phyloP scores from a whole-genome alignment of 2,797 vertebrate species.

The Picus viridis region DNA sequence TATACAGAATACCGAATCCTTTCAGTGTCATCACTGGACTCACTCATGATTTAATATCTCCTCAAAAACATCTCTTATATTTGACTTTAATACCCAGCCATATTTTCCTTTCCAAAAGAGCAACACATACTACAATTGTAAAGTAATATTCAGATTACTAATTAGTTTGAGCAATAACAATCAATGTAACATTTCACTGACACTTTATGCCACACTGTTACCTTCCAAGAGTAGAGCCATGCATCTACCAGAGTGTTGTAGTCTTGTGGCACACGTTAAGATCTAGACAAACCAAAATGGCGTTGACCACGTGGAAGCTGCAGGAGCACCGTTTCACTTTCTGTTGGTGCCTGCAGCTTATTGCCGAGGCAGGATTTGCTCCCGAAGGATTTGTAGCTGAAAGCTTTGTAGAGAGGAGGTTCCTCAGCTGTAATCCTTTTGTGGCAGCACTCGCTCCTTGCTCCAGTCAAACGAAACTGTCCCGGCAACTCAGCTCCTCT shows the following conservation, averaged over 20 bases:
- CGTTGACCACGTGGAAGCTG: no score
- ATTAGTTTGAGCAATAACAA: background rate
- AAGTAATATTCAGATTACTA: background rate
- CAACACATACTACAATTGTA: background rate
- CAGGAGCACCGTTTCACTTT: no score
- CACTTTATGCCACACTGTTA: background rate
- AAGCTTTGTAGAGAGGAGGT: no score
- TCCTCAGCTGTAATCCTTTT: no score
- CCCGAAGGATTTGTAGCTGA: no score
- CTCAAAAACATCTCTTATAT: background rate
- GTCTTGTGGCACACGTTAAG: no score
- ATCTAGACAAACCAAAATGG: no score
- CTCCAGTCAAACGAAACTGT: no score
- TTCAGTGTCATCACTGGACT: background rate
- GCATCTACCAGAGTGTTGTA: background rate
- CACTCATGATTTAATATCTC: background rate
- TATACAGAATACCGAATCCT: background rate
- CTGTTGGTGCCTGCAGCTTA: no score
- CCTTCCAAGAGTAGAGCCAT: background rate
- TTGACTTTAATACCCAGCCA: background rate
- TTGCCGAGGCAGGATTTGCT: no score
- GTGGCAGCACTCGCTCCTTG: no score
- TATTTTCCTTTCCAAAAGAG: background rate
- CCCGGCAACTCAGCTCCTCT: no score
- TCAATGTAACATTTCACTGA: background rate